These are phyloP conservation scores for Polyommatus icarus DNA, from an alignment of 2,888 invertebrate genomes.

Conservation along the genomic window DNA sequence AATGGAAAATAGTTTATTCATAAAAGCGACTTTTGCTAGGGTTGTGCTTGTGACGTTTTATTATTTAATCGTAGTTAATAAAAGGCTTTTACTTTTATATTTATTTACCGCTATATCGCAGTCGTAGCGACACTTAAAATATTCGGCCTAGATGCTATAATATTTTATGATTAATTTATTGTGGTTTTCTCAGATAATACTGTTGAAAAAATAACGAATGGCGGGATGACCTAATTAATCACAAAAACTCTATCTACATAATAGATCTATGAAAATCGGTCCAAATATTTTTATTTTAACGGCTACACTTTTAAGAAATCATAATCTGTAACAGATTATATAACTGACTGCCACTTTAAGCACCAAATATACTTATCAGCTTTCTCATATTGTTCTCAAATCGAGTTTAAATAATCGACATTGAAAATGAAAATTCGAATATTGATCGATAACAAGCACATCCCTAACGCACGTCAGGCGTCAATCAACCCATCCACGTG, in stretches of 20 bases:
- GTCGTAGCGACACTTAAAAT: too few relatives aligned
- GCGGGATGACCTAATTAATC: too few relatives aligned
- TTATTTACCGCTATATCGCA: too few relatives aligned
- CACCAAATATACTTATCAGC: not conserved
- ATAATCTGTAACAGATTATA: not conserved
- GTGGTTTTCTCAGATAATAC: not conserved
- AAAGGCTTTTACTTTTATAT: not conserved
- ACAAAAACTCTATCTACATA: too few relatives aligned
- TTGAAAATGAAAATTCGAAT: not conserved
- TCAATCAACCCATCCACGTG: constrained; percentile 6
- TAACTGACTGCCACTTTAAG: not conserved
- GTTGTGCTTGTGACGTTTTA: not conserved
- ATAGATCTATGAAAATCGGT: too few relatives aligned
- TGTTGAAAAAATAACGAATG: too few relatives aligned
- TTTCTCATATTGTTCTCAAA: not conserved
- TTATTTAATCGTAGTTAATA: not conserved
- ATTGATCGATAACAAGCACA: not conserved
- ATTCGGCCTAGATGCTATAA: too few relatives aligned
- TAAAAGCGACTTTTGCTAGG: not conserved
- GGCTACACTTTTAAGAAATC: too few relatives aligned
- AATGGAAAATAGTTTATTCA: not conserved
- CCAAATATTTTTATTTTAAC: too few relatives aligned
- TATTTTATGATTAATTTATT: too few relatives aligned
- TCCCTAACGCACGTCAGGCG: not conserved
- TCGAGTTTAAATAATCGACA: not conserved